Conservation (phyloP, 2,888 invertebrate genomes). For the Laothoe populi region DNA sequence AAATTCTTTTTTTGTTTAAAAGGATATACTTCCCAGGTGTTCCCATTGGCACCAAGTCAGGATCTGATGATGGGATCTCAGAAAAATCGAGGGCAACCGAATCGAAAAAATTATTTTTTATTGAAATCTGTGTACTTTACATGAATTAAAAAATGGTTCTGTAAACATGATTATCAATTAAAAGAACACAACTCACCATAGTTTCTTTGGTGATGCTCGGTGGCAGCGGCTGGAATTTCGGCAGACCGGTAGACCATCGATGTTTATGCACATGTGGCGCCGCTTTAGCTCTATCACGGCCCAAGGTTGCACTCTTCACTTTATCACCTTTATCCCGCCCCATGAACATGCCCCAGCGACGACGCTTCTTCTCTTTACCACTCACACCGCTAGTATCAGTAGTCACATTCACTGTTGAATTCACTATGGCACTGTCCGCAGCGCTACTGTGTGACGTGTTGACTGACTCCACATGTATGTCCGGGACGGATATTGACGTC, state of each 20-base stretch:
- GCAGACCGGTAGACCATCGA: slow-evolving; percentile 89
- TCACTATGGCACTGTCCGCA: slow-evolving; percentile 57
- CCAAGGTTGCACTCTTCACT: slow-evolving; percentile 88
- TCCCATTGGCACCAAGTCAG: too few species aligned
- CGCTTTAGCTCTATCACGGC: slow-evolving; percentile 85
- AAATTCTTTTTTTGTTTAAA: too few species aligned
- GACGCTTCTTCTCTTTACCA: slow-evolving; percentile 85
- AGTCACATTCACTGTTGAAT: slow-evolving; percentile 64
- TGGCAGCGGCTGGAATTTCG: slow-evolving; percentile 88
- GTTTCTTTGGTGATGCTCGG: slow-evolving; percentile 92
- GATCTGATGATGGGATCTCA: too few species aligned
- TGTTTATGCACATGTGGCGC: slow-evolving; percentile 82
- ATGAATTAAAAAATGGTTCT: not conserved
- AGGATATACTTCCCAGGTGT: too few species aligned
- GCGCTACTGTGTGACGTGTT: slow-evolving; percentile 48
- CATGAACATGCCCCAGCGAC: slow-evolving; percentile 89
- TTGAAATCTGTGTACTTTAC: too few species aligned
- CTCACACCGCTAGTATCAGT: slow-evolving; percentile 50
- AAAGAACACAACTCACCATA: slow-evolving; percentile 83
- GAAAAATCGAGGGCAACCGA: too few species aligned
- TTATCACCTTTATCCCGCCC: slow-evolving; percentile 85
- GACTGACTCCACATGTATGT: slow-evolving; percentile 30
- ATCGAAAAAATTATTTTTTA: too few species aligned
- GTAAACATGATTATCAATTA: not conserved
- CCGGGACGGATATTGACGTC: slow-evolving; percentile 70